Conservation (phyloP, 2,113 vertebrate species). For the Pelvicachromis taeniatus region DNA sequence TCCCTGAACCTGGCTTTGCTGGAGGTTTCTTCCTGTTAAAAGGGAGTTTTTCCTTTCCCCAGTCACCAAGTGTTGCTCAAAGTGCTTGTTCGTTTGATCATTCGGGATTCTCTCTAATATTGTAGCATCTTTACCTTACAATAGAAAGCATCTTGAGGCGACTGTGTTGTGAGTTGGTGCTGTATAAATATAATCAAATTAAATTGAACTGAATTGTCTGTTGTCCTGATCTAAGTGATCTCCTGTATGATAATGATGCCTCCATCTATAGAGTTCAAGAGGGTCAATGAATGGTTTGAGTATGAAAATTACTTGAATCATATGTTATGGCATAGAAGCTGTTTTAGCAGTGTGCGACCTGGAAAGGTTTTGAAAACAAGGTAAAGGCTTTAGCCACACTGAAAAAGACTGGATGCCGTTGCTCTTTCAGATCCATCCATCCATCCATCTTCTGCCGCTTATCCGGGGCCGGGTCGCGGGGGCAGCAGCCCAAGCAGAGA, state of each 20-base stretch:
- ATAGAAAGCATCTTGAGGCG: background rate
- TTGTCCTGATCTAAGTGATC: background rate
- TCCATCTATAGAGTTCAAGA: background rate
- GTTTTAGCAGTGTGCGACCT: background rate
- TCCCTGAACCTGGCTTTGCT: background rate
- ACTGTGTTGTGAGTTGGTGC: background rate
- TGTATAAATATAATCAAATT: background rate
- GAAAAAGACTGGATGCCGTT: background rate
- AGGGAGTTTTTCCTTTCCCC: background rate
- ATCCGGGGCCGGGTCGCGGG: no score
- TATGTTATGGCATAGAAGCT: background rate
- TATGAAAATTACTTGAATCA: background rate
- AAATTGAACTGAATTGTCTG: background rate
- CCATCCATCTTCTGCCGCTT: no score
- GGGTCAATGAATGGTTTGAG: background rate
- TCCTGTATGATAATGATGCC: background rate
- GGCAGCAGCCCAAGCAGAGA: no score
- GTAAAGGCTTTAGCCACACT: background rate
- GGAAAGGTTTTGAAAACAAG: background rate
- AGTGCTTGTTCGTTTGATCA: background rate
- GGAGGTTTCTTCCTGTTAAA: background rate
- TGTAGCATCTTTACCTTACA: background rate
- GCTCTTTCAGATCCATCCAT: background rate
- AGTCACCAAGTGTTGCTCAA: background rate
- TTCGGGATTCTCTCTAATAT: background rate